Conservation (phyloP, 1,140 invertebrate genomes). For the Aphelinus atriplicis region DNA sequence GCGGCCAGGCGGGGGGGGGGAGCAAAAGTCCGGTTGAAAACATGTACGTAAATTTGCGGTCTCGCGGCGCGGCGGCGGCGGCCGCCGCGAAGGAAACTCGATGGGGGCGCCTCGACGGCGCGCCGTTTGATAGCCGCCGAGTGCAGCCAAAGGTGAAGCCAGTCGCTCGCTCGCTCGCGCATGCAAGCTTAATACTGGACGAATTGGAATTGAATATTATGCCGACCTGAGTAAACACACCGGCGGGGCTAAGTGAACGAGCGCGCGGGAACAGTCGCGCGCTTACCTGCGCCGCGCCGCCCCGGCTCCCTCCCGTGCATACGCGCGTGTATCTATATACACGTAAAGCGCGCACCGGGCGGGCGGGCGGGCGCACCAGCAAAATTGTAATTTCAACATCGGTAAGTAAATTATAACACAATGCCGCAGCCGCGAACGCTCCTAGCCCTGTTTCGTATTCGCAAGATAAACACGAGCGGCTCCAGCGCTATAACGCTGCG, state of each 20-base stretch:
- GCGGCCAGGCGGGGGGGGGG: too few relatives aligned
- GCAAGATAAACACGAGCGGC: slow-evolving; percentile 61
- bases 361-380: slow-evolving; percentile 45
- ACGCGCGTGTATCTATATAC: too few relatives aligned
- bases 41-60: slow-evolving; percentile 16
- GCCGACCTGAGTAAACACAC: slow-evolving; percentile 60
- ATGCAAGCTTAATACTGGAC: slow-evolving; percentile 57
- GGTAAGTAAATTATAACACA: slow-evolving; percentile 68
- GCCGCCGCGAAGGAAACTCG: slow-evolving; percentile 17
- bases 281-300: slow-evolving; percentile 38
- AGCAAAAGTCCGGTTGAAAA: too few relatives aligned
- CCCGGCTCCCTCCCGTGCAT: neutral
- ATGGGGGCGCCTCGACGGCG: neutral
- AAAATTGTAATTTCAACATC: slow-evolving; percentile 66
- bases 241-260: slow-evolving; percentile 40
- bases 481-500: neutral
- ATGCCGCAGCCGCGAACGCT: slow-evolving; percentile 49
- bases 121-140: slow-evolving; percentile 9
- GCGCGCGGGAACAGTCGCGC: slow-evolving; percentile 17
- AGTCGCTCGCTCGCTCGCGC: slow-evolving; percentile 17
- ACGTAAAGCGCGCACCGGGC: slow-evolving; percentile 3
- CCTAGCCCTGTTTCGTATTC: slow-evolving; percentile 59
- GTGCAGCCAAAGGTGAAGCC: slow-evolving; percentile 22
- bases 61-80: slow-evolving; percentile 2
- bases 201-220: slow-evolving; percentile 66